Percentiles rank a stretch among this genome's conserved stretches.
Conservation (phyloP, 2,797 vertebrate genomes). For the Anabacerthia variegaticeps region DNA sequence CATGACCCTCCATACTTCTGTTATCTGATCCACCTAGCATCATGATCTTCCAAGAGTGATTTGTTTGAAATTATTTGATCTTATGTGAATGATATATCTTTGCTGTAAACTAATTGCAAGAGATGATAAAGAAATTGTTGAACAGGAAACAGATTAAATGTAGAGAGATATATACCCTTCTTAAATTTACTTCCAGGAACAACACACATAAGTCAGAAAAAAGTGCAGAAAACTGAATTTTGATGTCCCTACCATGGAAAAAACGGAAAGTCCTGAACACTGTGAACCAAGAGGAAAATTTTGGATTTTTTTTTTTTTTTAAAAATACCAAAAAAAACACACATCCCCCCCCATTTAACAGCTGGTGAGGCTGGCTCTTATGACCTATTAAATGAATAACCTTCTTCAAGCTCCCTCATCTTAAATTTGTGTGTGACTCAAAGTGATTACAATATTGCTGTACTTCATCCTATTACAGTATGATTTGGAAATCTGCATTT, state of each 20-base stretch:
- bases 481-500: neutral
- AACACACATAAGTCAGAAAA: neutral
- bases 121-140: neutral
- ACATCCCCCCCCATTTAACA: no score
- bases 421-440: neutral
- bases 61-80: neutral
- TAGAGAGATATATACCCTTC: neutral
- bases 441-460: neutral
- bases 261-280: neutral
- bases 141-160: neutral
- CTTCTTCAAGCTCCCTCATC: neutral
- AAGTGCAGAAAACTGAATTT: neutral
- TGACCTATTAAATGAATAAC: neutral
- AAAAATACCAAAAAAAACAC: no score
- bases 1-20: neutral
- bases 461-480: neutral
- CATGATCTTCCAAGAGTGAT: neutral
- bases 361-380: neutral
- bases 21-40: neutral
- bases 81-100: neutral
- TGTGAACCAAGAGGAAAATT: neutral
- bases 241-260: neutral
- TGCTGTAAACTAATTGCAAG: neutral
- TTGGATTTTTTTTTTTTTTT: accelerated
- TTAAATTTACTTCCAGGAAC: neutral